Evolutionary conservation across 2,888 invertebrate species (phyloP).

Genomic region (Halocaridina rubra): DNA sequence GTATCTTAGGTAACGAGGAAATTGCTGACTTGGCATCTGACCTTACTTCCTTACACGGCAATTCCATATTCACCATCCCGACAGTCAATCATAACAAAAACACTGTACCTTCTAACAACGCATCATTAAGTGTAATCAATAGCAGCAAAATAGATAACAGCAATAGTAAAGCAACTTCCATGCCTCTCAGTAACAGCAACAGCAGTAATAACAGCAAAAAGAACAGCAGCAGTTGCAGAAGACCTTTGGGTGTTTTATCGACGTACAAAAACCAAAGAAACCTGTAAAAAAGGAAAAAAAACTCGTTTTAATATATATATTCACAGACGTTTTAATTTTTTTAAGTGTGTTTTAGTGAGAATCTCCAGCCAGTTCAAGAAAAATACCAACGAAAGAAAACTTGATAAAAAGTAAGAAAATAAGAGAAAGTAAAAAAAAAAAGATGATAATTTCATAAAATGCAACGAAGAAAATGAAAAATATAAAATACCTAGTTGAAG

Average conservation of each 20-base stretch:
- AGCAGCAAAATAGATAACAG: not conserved
- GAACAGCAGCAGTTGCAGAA: slow-evolving; percentile 27
- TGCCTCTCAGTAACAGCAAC: not conserved
- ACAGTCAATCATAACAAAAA: not conserved
- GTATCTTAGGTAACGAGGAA: slow-evolving; percentile 5
- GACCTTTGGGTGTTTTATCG: slow-evolving; percentile 41
- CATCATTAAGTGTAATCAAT: not conserved
- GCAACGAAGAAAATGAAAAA: too few relatives aligned
- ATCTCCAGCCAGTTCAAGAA: not conserved
- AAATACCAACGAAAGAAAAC: not conserved
- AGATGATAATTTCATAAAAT: too few relatives aligned
- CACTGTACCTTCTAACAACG: not conserved
- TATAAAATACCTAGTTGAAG: too few relatives aligned
- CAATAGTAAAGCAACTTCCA: not conserved
- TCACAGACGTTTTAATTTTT: not conserved
- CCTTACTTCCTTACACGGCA: not conserved
- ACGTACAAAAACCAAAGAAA: slow-evolving; percentile 47
- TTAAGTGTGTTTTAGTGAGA: not conserved
- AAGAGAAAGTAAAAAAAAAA: not conserved
- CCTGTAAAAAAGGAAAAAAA: not conserved
- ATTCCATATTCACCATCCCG: not conserved
- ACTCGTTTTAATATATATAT: not conserved
- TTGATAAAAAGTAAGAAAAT: slow-evolving; percentile 2
- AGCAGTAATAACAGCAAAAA: not conserved
- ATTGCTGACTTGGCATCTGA: not conserved